Conservation (phyloP, 1,140 invertebrate species). For the Magallana gigas region DNA sequence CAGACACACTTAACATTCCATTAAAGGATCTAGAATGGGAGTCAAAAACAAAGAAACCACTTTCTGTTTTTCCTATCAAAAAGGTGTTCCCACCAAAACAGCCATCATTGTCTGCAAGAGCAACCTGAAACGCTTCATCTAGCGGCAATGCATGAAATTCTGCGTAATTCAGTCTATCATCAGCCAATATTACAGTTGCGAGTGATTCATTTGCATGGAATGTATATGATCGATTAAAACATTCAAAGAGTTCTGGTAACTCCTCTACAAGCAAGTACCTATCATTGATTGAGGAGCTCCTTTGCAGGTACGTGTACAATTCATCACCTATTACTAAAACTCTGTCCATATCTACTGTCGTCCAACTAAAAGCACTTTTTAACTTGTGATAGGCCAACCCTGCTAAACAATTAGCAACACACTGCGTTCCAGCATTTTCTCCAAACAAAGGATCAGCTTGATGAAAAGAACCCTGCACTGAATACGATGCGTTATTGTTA, state of each 20-base stretch:
- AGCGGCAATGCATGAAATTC: background rate
- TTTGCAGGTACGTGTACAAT: background rate
- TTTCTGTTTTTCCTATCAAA: slow-evolving; percentile 1
- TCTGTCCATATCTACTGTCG: background rate
- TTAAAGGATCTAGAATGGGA: background rate
- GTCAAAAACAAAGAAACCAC: background rate
- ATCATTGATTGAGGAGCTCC: background rate
- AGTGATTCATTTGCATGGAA: background rate
- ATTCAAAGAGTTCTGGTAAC: background rate
- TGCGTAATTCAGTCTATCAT: background rate
- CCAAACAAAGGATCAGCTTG: slow-evolving; percentile 17
- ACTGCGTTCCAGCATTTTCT: slow-evolving; percentile 30
- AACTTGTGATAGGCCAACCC: slow-evolving; percentile 9
- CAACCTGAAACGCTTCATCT: background rate
- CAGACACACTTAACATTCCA: background rate
- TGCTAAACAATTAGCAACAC: slow-evolving; percentile 41
- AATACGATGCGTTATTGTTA: too few relatives aligned
- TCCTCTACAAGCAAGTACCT: background rate
- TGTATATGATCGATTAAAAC: background rate
- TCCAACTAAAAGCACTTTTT: background rate
- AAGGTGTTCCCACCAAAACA: slow-evolving; percentile 1
- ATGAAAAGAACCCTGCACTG: slow-evolving; percentile 41
- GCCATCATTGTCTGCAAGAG: background rate
- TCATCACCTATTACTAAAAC: slow-evolving; percentile 30
- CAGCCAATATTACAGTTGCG: background rate